phyloP scores from a whole-genome alignment of 2,113 vertebrate species.

The Archilochus colubris region DNA sequence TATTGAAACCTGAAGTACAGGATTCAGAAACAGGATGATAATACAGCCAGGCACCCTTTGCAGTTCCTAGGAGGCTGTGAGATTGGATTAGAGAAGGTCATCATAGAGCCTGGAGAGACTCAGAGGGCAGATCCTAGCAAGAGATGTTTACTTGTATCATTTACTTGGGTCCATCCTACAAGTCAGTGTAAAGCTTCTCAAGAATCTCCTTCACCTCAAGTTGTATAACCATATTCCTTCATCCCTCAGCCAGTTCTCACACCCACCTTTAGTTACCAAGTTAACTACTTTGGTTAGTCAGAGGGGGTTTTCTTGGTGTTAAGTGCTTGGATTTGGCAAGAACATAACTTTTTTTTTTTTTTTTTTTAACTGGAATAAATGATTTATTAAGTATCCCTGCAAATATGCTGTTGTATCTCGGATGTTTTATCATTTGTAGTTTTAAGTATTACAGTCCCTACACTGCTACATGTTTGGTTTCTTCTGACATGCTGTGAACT shows the following conservation, averaged over 20 bases:
- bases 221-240: background rate
- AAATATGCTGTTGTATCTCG: background rate
- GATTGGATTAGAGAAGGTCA: background rate
- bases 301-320: background rate
- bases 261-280: background rate
- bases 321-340: background rate
- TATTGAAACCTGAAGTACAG: background rate
- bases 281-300: background rate
- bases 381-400: background rate
- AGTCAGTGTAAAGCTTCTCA: background rate
- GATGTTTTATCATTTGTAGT: background rate
- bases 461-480: background rate
- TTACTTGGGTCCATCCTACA: background rate
- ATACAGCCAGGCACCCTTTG: fast-evolving
- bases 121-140: background rate
- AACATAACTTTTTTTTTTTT: background rate
- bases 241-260: background rate
- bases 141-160: background rate
- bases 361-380: background rate
- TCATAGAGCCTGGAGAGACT: background rate
- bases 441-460: background rate
- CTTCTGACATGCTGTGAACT: background rate
- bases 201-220: background rate
- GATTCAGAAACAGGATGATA: background rate
- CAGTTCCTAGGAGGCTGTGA: background rate